Base-by-base conservation (phyloP, 2,888 invertebrate species). In the Folsomia manolachei region DNA sequence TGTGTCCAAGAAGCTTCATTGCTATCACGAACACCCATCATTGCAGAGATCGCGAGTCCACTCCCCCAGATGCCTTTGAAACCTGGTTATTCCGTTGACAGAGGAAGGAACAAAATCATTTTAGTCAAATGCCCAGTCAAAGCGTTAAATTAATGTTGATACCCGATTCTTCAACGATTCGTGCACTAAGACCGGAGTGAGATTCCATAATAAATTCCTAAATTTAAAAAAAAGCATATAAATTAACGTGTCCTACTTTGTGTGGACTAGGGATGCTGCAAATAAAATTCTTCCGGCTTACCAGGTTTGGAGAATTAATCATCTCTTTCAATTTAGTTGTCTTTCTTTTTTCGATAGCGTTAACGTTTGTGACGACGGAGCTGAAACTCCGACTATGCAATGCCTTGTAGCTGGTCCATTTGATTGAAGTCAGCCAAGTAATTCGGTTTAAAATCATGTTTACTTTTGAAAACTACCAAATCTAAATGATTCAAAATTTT, bases 1-100 rank as follows among this genome's bases (percentile, higher is more conserved):
- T 85, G 85, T 0, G 85, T 85, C 85, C 85, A 85, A 0, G 84
- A 84, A 0, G 84, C 84, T 78, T 85, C 85, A 72, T 85, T 85
- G 77, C 84, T 83, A 80, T 85, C 85, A 51, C 85, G 77, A 1
- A 85, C 83, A 1, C 85, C 84, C 66, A 84, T 73, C 79, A 84
- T 84, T 0, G 85, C 84, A 0, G 85, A 84, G 63, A 85, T 83
- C 7, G 84, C 83, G 64, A 85, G 79, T 1, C 85, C 85, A 80
- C 84, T 84, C 0, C 83, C 85, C 85, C 85, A 85, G 39, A 85
- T 82, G 7, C 84, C 85, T 70, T 78, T 75, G 72, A 83, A 83
- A 18, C 82, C 82, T 82, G 25, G 2, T 73, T 21, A 56, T 19
- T n/a, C n/a, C n/a, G n/a, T n/a, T n/a, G n/a, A n/a, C n/a, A n/a